Percentiles rank a stretch among this genome's conserved stretches.
phyloP scores from a whole-genome alignment of 2,888 invertebrate species.

The Lithophane leautieri region DNA sequence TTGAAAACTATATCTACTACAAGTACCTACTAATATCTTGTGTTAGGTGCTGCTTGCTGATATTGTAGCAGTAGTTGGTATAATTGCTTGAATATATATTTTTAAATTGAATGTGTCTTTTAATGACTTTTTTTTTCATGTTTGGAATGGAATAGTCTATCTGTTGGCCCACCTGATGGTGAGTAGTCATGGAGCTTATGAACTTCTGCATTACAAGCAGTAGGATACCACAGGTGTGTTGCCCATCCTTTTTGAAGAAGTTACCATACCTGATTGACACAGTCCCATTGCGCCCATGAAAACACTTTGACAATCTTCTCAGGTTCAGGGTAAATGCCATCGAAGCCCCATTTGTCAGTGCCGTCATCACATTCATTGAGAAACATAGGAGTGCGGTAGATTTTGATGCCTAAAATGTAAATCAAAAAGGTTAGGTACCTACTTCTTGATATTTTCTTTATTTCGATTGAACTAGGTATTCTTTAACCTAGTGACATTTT shows the following conservation, averaged over 20 bases:
- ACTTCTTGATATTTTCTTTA: too few species aligned
- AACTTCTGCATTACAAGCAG: not conserved
- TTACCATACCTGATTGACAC: slow-evolving; percentile 89
- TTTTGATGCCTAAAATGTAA: slow-evolving; percentile 80
- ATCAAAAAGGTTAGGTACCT: not conserved
- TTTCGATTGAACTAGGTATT: not conserved
- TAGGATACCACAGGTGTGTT: not conserved
- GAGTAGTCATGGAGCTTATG: not conserved
- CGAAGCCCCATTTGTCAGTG: slow-evolving; percentile 90
- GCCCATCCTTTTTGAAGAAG: not conserved
- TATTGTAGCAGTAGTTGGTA: not conserved
- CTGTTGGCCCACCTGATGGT: not conserved
- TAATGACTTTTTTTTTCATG: not conserved
- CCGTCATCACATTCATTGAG: slow-evolving; percentile 87
- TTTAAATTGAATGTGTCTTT: not conserved
- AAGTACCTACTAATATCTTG: not conserved
- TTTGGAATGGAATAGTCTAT: too few species aligned
- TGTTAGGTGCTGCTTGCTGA: not conserved
- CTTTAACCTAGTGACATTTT: slow-evolving; percentile 27
- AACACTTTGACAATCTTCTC: slow-evolving; percentile 93
- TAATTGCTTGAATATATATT: not conserved
- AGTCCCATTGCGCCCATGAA: slow-evolving; percentile 97
- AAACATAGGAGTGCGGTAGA: slow-evolving; percentile 87
- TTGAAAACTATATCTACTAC: not conserved
- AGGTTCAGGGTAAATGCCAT: slow-evolving; percentile 88